Evolutionary conservation across 2,113 vertebrate species (phyloP).

Genomic region (Erpornis zantholeuca): DNA sequence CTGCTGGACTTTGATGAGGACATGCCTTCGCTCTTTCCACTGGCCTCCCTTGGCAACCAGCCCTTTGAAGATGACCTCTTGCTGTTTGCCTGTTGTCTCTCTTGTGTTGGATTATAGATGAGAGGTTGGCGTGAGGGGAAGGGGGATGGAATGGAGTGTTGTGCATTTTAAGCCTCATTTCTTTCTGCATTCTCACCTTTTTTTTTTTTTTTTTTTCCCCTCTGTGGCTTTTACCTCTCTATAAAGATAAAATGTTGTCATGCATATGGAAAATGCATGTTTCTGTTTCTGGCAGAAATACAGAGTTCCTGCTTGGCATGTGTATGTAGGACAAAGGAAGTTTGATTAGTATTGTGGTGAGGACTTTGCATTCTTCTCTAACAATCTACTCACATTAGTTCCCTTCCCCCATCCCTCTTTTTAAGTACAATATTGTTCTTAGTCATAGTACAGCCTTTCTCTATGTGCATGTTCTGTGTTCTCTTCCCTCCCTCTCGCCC

Average conservation of each 20-base stretch:
- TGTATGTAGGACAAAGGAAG: neutral
- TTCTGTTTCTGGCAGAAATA: constrained; percentile 14
- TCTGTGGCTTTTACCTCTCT: neutral
- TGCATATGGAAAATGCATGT: neutral
- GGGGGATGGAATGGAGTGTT: constrained; percentile 59
- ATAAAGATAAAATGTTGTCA: neutral
- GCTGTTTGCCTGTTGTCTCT: constrained; percentile 86
- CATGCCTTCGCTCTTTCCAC: constrained; percentile 81
- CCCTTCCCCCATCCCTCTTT: neutral
- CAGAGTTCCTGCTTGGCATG: neutral
- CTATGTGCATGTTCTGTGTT: neutral
- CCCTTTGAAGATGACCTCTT: constrained; percentile 86
- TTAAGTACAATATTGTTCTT: neutral
- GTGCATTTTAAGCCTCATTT: constrained; percentile 62
- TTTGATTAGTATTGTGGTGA: neutral
- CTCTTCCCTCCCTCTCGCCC: neutral
- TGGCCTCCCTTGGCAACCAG: constrained; percentile 88
- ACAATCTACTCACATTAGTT: neutral
- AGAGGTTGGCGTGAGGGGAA: constrained; percentile 67
- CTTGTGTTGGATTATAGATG: constrained; percentile 80
- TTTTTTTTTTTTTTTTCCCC: neutral
- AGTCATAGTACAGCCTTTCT: neutral
- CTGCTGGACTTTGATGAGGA: constrained; percentile 85
- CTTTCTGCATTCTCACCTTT: constrained; percentile 46
- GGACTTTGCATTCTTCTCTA: neutral